Evolutionary conservation across 2,888 invertebrate species (phyloP), one percentile per base, ranked within the genome.

Genomic region (Apamea anceps): DNA sequence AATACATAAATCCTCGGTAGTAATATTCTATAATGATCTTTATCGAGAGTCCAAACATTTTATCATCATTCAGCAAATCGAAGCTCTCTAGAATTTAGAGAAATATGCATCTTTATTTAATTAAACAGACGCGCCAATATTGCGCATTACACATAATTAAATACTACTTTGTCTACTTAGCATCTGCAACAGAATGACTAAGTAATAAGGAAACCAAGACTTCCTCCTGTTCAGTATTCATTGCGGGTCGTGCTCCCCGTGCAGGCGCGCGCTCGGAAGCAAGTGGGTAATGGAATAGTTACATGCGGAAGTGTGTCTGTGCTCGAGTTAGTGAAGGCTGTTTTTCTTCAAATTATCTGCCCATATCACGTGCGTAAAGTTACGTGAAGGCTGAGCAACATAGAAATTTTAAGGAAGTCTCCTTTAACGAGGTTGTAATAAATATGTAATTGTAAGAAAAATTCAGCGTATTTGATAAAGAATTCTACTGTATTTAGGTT

Each of bases 141-240:
- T 15, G 6, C 57, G 18, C n/a, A 32, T 12, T 60, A 45, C 10
- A 25, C 28, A 28, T 63, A 32, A 54, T 63, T 45, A 72, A 80
- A 18, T 75, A 28, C 67, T 71, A 75, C 68, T 77, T 74, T 72
- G 62, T 72, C 45, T 37, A 72, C 66, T 37, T 37, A 67, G 62
- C 74, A 74, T 84, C 82, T 82, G 66, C 21, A 71, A 71, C 73
- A 81, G 86, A 87, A 85, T 85, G 25, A 57, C 62, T 54, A 78
- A 75, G 77, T 78, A 87, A 75, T 84, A 80, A 85, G 88, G 88
- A 88, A 88, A 82, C 78, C 67, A 37, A 68, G 32, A 83, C 80
- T 87, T 88, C 87, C 86, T 77, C 75, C 75, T 86, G 74, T 81
- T 91, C 84, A 84, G 86, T 88, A 91, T 91, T 86, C 92, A 89